Evolutionary conservation across 2,797 vertebrate genomes (phyloP).

Genomic region (Argya squamiceps): DNA sequence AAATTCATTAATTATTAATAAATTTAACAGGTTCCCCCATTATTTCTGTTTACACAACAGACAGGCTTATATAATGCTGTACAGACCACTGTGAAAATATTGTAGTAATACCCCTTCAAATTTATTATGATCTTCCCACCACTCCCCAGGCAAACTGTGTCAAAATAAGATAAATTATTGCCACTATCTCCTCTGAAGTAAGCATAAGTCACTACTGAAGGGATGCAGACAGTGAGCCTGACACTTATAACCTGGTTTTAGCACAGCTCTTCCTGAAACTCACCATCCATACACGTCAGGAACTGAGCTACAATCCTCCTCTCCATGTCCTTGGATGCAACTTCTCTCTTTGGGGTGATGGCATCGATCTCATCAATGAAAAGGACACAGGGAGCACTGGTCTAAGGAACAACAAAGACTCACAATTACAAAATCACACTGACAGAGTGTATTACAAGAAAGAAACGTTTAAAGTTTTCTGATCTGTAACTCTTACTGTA

Average conservation of each 20-base stretch:
- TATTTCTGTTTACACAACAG: neutral
- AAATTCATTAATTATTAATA: neutral
- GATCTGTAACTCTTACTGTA: neutral
- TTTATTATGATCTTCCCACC: neutral
- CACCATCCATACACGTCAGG: slow-evolving; percentile 96
- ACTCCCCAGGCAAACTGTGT: neutral
- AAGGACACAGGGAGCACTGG: slow-evolving; percentile 88
- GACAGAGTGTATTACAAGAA: neutral
- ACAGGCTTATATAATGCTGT: neutral
- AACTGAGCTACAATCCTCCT: slow-evolving; percentile 96
- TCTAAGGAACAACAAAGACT: slow-evolving; percentile 72
- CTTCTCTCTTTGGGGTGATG: slow-evolving; percentile 94
- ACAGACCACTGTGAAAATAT: neutral
- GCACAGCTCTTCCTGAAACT: slow-evolving; percentile 10
- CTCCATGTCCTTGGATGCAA: slow-evolving; percentile 98
- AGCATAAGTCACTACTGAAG: neutral
- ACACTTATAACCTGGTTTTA: neutral
- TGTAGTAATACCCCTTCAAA: neutral
- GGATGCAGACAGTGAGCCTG: neutral
- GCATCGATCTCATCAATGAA: slow-evolving; percentile 97
- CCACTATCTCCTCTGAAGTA: neutral
- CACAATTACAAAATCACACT: neutral
- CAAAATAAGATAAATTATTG: neutral
- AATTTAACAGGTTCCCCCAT: neutral
- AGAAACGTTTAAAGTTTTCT: neutral